phyloP scores from a whole-genome alignment of 2,888 invertebrate species.

The Mythimna impura region DNA sequence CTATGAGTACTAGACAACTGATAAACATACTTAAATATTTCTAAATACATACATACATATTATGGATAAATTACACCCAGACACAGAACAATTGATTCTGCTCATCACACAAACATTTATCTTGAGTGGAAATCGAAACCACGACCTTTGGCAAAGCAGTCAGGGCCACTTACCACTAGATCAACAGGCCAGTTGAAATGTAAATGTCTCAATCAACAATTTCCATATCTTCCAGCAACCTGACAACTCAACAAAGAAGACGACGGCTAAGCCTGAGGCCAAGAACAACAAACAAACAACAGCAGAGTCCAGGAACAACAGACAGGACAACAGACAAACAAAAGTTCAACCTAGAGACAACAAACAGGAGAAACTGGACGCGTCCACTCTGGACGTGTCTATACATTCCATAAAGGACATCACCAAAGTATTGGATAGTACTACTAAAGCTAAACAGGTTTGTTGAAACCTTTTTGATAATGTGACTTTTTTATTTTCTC shows the following conservation, averaged over 20 bases:
- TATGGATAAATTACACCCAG: too few relatives aligned
- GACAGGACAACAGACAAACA: constrained; percentile 8
- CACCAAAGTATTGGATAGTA: constrained; percentile 76
- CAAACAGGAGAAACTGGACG: constrained; percentile 68
- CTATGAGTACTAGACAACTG: too few relatives aligned
- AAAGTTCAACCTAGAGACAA: constrained; percentile 41
- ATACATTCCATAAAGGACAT: constrained; percentile 86
- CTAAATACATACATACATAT: too few relatives aligned
- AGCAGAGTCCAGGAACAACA: constrained; percentile 64
- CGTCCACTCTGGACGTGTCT: constrained; percentile 84
- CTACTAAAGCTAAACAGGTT: constrained; percentile 77
- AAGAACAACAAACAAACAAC: neutral
- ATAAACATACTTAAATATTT: too few relatives aligned
- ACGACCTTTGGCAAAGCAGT: too few relatives aligned
- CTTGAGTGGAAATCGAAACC: too few relatives aligned
- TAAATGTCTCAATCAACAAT: neutral
- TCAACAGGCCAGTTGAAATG: too few relatives aligned
- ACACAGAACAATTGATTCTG: too few relatives aligned
- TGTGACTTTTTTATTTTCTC: too few relatives aligned
- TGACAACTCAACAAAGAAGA: constrained; percentile 73
- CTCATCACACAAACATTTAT: too few relatives aligned
- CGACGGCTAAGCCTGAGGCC: constrained; percentile 17
- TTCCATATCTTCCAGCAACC: constrained; percentile 67
- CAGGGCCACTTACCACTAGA: too few relatives aligned
- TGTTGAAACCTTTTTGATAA: constrained; percentile 15